Evolutionary conservation across 2,888 invertebrate species (phyloP).

Genomic region (Heliconius charithonia): DNA sequence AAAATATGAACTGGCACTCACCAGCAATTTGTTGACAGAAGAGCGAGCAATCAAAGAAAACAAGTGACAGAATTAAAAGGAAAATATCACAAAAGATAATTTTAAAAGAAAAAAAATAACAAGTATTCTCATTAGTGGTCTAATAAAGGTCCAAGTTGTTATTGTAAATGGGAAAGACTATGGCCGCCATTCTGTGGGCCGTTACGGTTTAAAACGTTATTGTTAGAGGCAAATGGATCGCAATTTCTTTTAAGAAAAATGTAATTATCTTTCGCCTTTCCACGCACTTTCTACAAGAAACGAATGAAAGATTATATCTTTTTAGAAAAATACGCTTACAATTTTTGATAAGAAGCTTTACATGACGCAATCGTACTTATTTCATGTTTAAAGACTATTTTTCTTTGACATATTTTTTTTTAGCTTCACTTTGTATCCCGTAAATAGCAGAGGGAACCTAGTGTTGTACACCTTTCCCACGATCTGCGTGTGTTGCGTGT

Average conservation of each 20-base stretch:
- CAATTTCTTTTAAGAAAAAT: constrained; percentile 27
- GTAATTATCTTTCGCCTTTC: constrained; percentile 21
- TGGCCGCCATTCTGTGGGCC: constrained; percentile 9
- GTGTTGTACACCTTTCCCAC: no score
- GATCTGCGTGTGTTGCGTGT: no score
- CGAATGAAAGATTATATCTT: constrained; percentile 8
- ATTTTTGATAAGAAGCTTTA: not conserved
- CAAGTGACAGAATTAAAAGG: not conserved
- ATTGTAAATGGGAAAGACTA: constrained; percentile 4
- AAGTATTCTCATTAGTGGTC: constrained; percentile 23
- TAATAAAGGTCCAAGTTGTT: constrained; percentile 17
- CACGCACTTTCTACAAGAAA: not conserved
- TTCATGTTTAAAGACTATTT: not conserved
- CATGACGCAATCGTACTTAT: not conserved
- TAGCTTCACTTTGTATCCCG: not conserved
- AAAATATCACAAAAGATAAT: constrained; percentile 9
- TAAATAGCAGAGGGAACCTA: no score
- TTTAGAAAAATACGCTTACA: not conserved
- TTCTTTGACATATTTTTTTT: not conserved
- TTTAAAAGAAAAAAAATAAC: not conserved
- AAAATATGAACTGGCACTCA: not conserved
- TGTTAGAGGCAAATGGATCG: constrained; percentile 33
- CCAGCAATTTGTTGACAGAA: not conserved
- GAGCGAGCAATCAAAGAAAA: not conserved
- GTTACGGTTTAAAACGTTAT: constrained; percentile 30